phyloP scores from a whole-genome alignment of 2,797 vertebrate species.

The Brachyalestes nurse region DNA sequence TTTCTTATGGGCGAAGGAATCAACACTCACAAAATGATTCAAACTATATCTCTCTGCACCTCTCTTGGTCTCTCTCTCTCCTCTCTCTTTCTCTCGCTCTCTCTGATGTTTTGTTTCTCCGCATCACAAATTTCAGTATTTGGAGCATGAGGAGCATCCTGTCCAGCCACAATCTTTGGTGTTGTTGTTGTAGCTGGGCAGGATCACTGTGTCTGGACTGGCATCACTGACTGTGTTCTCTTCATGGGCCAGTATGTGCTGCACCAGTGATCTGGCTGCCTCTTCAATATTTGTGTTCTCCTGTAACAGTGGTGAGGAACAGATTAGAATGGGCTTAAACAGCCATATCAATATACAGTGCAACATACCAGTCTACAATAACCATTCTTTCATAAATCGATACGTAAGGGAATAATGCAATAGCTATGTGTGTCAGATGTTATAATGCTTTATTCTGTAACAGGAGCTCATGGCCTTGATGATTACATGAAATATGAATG shows the following conservation, averaged over 20 bases:
- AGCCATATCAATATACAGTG: too few species aligned
- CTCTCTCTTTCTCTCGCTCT: slow-evolving; percentile 1
- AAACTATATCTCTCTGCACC: not conserved
- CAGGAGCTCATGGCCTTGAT: not conserved
- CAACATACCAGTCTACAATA: not conserved
- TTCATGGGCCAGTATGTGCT: slow-evolving; percentile 79
- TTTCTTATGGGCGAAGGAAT: slow-evolving; percentile 14
- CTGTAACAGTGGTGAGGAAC: slow-evolving; percentile 58
- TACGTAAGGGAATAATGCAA: not conserved
- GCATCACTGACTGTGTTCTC: slow-evolving; percentile 63
- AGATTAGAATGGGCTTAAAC: not conserved
- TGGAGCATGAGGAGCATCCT: slow-evolving; percentile 70
- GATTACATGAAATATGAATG: not conserved
- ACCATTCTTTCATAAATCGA: not conserved
- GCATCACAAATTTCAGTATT: slow-evolving; percentile 56
- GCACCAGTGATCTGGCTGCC: slow-evolving; percentile 75
- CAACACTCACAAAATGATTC: not conserved
- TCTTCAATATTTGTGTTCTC: slow-evolving; percentile 82
- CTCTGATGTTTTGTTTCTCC: not conserved
- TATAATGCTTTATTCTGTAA: not conserved
- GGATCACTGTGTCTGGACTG: slow-evolving; percentile 69
- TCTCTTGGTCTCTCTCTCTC: too few species aligned
- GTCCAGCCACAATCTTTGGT: slow-evolving; percentile 59
- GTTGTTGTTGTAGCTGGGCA: slow-evolving; percentile 67
- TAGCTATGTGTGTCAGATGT: not conserved